Conservation (phyloP, 2,888 invertebrate species). For the Frankliniella intonsa region DNA sequence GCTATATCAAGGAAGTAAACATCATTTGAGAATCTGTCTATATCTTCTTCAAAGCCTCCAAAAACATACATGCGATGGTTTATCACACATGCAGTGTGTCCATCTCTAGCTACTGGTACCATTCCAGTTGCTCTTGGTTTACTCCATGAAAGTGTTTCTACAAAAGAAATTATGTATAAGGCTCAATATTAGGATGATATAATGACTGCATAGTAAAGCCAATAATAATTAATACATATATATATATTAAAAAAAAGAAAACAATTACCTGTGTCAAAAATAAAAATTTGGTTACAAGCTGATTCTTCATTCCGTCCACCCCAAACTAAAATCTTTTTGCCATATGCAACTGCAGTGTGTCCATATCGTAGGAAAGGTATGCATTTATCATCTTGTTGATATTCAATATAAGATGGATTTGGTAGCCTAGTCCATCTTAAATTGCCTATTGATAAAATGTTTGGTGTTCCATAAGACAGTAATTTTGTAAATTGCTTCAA, state of each 20-base stretch:
- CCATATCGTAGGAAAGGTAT: slow-evolving; percentile 84
- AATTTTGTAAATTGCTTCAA: background rate
- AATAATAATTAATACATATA: slow-evolving; percentile 43
- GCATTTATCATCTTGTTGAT: slow-evolving; percentile 47
- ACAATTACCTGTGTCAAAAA: slow-evolving; percentile 65
- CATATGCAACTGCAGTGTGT: slow-evolving; percentile 80
- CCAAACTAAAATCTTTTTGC: slow-evolving; percentile 79
- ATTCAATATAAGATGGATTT: slow-evolving; percentile 44
- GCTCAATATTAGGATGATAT: too few species aligned
- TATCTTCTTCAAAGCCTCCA: slow-evolving; percentile 84
- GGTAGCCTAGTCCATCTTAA: slow-evolving; percentile 48
- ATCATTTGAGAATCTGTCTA: slow-evolving; percentile 73
- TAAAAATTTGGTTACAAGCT: slow-evolving; percentile 74
- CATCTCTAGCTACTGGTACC: slow-evolving; percentile 79
- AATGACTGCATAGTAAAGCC: too few species aligned
- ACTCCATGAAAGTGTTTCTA: slow-evolving; percentile 61
- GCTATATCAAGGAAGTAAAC: slow-evolving; percentile 70
- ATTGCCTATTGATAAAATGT: slow-evolving; percentile 44
- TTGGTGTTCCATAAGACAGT: background rate
- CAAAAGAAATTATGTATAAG: background rate
- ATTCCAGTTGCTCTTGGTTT: slow-evolving; percentile 61
- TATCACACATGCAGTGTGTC: slow-evolving; percentile 83
- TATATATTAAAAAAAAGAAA: too few species aligned
- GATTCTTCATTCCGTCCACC: slow-evolving; percentile 85
- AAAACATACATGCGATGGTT: slow-evolving; percentile 79